These are phyloP conservation scores for Noctua comes DNA, from an alignment of 2,888 invertebrate species.

Conservation along the genomic window DNA sequence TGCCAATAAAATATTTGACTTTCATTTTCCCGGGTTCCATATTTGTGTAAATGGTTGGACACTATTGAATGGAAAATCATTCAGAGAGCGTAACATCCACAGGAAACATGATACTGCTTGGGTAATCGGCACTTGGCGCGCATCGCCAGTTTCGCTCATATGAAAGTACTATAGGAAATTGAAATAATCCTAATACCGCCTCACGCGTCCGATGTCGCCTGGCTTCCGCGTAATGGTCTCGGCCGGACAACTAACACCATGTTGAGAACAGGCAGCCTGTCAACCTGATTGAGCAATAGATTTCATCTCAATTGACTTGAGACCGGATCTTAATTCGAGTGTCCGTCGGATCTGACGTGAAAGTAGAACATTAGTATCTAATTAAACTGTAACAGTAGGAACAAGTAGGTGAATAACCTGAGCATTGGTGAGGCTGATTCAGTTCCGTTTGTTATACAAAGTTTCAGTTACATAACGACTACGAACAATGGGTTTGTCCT, in stretches of 20 bases:
- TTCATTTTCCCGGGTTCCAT: constrained; percentile 52
- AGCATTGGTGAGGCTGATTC: constrained; percentile 20
- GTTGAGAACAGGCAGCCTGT: constrained; percentile 39
- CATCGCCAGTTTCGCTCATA: constrained; percentile 81
- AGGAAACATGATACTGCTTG: constrained; percentile 78
- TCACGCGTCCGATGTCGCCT: constrained; percentile 42
- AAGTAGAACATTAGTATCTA: constrained; percentile 55
- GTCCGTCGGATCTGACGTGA: constrained; percentile 44
- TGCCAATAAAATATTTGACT: constrained; percentile 44
- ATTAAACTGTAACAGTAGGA: constrained; percentile 37
- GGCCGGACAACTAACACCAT: constrained; percentile 36
- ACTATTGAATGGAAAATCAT: constrained; percentile 63
- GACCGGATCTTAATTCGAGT: constrained; percentile 55
- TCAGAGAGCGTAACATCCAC: constrained; percentile 68
- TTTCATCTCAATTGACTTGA: constrained; percentile 48
- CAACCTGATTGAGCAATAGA: constrained; percentile 61
- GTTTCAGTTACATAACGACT: constrained; percentile 40
- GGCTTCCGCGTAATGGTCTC: constrained; percentile 49
- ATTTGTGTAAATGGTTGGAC: constrained; percentile 14
- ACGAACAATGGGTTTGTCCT: constrained; percentile 37
- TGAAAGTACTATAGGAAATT: constrained; percentile 79
- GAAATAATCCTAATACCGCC: constrained; percentile 64
- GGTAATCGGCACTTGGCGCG: constrained; percentile 76
- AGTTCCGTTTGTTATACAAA: constrained; percentile 47
- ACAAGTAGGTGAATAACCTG: constrained; percentile 38